Base-by-base conservation (phyloP, 1,140 invertebrate genomes). In the Uloborus diversus region DNA sequence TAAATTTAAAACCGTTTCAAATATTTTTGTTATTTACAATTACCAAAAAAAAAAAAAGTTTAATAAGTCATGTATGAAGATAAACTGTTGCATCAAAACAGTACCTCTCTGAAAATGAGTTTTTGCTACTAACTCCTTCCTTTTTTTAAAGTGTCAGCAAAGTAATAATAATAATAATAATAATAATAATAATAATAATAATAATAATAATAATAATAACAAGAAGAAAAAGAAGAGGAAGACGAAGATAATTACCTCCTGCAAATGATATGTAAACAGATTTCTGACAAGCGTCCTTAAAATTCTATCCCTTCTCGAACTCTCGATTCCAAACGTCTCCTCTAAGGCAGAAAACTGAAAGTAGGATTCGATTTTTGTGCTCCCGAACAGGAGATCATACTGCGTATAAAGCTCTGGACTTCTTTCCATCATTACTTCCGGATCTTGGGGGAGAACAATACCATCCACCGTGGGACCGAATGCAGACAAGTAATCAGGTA, bases 191-290 rank as follows among this genome's bases (percentile, higher is more conserved):
- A n/a, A n/a, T n/a, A n/a, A n/a, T n/a, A n/a, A n/a, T n/a, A n/a
- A n/a, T n/a, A n/a, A n/a, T n/a, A n/a, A n/a, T n/a, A n/a, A n/a
- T n/a, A n/a, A n/a, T n/a, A n/a, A n/a, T n/a, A n/a, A n/a, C 61
- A 96, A 91, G 86, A 96, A 93, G 0, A 42, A 42, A 42, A 42
- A n/a, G 7, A 42, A 9, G 7, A 94, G 94, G 0, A 94, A 96
- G 85, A 95, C 96, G 86, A 99, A 97, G 61, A 93, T 94, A 1
- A 99, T 97, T 85, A 99, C 97, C 88, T 99, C 96, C 59, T 84
- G 83, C 27, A 84, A 69, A 57, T 85, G 84, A 80, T 79, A 84
- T 33, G 76, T 79, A 86, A 73, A 83, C 37, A 82, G 53, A 86
- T 95, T 94, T 23, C 95, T 92, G 51, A 91, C 89, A 85, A 99